Evolutionary conservation across 2,113 vertebrate species (phyloP).

Genomic region (western clawed frog (Xenopus tropicalis)): UCB_Xtro_10.0 CM004448.2:115415001-115415500

Average conservation of each 20-base stretch:
- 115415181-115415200: too few relatives aligned
- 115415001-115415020: too few relatives aligned
- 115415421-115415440: slow-evolving; percentile 1
- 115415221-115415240: background rate
- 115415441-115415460: slow-evolving; percentile 22
- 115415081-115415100: too few relatives aligned
- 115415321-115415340: slow-evolving; percentile 1
- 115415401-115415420: slow-evolving; percentile 11
- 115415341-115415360: slow-evolving; percentile 29
- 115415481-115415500: slow-evolving; percentile 10
- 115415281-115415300: background rate
- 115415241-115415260: background rate
- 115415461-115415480: slow-evolving; percentile 33
- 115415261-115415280: background rate
- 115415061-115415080: too few relatives aligned
- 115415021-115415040: too few relatives aligned
- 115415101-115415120: too few relatives aligned
- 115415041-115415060: too few relatives aligned
- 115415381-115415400: slow-evolving; percentile 30
- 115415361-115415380: slow-evolving; percentile 6
- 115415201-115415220: too few relatives aligned
- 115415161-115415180: too few relatives aligned
- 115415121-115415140: too few relatives aligned
- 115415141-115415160: too few relatives aligned
- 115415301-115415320: slow-evolving; percentile 16